Percentiles rank a stretch among this genome's conserved stretches.
Evolutionary conservation across 2,797 vertebrate species (phyloP).

Genomic region (Sebastiscus tertius): DNA sequence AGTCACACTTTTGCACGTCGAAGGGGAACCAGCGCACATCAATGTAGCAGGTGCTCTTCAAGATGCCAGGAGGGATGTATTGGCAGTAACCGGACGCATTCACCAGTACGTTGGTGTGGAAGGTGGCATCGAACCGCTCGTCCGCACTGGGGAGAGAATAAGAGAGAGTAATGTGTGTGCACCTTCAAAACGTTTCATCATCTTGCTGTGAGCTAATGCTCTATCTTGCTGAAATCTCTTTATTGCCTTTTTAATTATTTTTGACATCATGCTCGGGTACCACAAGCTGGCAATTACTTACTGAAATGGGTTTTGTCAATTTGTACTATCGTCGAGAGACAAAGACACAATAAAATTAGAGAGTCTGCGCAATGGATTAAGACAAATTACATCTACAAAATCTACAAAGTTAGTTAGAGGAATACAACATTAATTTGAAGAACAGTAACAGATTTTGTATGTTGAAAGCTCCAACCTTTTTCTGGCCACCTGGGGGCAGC

Average conservation of each 20-base stretch:
- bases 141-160: conserved; percentile 83
- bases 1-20: conserved; percentile 90
- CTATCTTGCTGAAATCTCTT: not conserved
- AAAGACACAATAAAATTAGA: not conserved
- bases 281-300: not conserved
- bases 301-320: conserved; percentile 2
- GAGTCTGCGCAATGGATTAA: not conserved
- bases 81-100: conserved; percentile 91
- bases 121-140: conserved; percentile 92
- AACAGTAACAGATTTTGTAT: not conserved
- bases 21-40: conserved; percentile 95
- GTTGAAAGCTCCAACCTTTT: not conserved
- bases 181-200: not conserved
- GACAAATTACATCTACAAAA: not conserved
- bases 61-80: conserved; percentile 90
- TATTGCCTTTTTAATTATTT: not conserved
- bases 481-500: no score
- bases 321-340: not conserved
- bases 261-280: not conserved
- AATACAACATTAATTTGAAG: not conserved
- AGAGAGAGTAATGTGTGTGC: not conserved
- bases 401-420: not conserved
- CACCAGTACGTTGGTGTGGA: conserved; percentile 94
- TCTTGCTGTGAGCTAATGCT: not conserved
- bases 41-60: conserved; percentile 92